Conservation (phyloP, 2,797 vertebrate species). For the Microctenopoma stevenorrisi region DNA sequence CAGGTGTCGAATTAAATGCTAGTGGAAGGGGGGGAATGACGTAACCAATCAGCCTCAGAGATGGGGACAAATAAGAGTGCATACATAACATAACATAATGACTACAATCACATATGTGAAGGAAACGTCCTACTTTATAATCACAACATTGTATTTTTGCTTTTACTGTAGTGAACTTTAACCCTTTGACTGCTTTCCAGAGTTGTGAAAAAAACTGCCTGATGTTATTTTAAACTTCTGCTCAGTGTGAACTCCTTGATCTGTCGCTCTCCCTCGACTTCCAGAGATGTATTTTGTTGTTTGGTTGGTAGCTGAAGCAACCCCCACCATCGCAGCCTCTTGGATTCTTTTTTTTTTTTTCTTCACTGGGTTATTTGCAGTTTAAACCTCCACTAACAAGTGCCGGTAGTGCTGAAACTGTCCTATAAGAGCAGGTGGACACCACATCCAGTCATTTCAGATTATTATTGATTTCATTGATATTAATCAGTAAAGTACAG, state of each 20-base stretch:
- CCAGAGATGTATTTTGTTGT: slow-evolving; percentile 6
- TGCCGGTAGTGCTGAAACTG: not conserved
- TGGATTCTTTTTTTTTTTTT: not conserved
- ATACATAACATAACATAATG: no score
- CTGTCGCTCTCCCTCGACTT: slow-evolving; percentile 1
- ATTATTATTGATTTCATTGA: no score
- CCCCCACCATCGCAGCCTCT: not conserved
- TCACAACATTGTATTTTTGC: not conserved
- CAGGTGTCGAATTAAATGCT: not conserved
- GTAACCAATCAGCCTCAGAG: not conserved
- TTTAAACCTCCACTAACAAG: not conserved
- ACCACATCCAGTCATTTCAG: no score
- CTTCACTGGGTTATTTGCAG: not conserved
- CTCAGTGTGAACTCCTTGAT: not conserved
- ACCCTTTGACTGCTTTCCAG: not conserved
- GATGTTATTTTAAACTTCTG: no score
- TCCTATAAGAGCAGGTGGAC: no score
- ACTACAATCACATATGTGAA: no score
- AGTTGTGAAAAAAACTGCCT: no score
- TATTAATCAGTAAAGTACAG: no score
- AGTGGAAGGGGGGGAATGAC: not conserved
- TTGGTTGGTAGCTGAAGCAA: not conserved
- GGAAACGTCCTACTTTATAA: no score
- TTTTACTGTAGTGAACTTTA: not conserved
- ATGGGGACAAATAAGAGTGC: not conserved